Base-by-base conservation (phyloP, 2,888 invertebrate genomes). In the Philereme vetulata region DNA sequence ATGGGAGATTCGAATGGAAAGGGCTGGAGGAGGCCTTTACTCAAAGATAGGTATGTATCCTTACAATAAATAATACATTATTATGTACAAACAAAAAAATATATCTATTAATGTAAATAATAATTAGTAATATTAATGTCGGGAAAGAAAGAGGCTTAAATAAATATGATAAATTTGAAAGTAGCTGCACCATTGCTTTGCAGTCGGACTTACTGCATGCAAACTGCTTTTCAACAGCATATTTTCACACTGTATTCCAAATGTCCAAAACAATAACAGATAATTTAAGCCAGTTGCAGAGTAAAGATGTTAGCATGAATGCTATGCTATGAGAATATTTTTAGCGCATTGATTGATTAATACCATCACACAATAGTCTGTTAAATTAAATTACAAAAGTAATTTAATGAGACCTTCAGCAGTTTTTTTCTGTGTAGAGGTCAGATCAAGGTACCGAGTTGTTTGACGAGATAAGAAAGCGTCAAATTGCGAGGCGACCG, bases 401-500 rank as follows among this genome's bases (percentile, higher is more conserved):
- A 49, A 66, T 62, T 62, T 65, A 64, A 65, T 65, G 60, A 68
- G 70, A 66, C 69, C 71, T 66, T 71, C 65, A 65, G 59, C 66
- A 64, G 56, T 65, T 71, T 74, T n/a, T 66, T 74, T 68, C 56
- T 59, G 62, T 64, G 59, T 64, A 70, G 71, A 75, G 76, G 76
- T 77, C 75, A 74, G 74, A 75, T 77, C 73, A 77, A 78, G 75
- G 72, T 72, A 76, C 70, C 60, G 66, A 75, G 77, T 75, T 70
- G 75, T 78, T 71, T 65, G 72, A 72, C 75, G 62, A 77, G 68
- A 80, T 80, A 80, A 80, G 79, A 81, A 81, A 84, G 77, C 77
- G 75, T 76, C 74, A 78, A 78, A 76, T 76, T 72, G 74, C 71
- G 62, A 69, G 71, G 72, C 67, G 73, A 70, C 21, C 72, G 74